Conservation (phyloP, 2,888 invertebrate species). For the Maniola hyperantus region DNA sequence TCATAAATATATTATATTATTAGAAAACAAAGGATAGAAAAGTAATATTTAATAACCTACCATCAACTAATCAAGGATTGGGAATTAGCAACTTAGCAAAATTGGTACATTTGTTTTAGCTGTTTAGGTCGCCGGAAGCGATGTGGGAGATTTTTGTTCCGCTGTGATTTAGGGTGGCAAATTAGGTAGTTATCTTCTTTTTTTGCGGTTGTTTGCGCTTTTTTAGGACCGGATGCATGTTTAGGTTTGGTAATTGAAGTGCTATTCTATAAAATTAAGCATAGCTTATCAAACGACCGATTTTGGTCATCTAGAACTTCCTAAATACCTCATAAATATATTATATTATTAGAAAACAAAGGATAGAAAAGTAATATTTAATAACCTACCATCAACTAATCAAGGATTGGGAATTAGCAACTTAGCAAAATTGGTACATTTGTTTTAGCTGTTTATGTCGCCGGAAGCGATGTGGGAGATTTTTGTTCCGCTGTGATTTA, state of each 20-base stretch:
- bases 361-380: too few species aligned
- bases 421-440: conserved; percentile 57
- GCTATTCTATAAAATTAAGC: too few species aligned
- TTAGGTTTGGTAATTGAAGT: too few species aligned
- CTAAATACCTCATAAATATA: too few species aligned
- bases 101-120: conserved; percentile 47
- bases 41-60: too few species aligned
- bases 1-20: too few species aligned
- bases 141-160: conserved; percentile 34
- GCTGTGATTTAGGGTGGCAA: conserved; percentile 26
- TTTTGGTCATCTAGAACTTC: too few species aligned
- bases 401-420: conserved; percentile 65
- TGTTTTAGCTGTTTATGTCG: conserved; percentile 37
- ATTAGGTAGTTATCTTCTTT: conserved; percentile 31
- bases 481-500: conserved; percentile 27
- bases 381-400: too few species aligned
- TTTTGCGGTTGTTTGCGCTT: conserved; percentile 21
- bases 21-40: too few species aligned
- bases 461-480: conserved; percentile 37
- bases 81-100: conserved; percentile 65
- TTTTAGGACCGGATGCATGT: too few species aligned
- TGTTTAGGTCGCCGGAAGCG: conserved; percentile 37
- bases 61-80: conserved; percentile 63
- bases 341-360: too few species aligned
- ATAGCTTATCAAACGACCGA: too few species aligned